Percentiles rank a stretch among this genome's conserved stretches.
Conservation (phyloP, 2,113 vertebrate genomes). For the Ardeotis arabs region DNA sequence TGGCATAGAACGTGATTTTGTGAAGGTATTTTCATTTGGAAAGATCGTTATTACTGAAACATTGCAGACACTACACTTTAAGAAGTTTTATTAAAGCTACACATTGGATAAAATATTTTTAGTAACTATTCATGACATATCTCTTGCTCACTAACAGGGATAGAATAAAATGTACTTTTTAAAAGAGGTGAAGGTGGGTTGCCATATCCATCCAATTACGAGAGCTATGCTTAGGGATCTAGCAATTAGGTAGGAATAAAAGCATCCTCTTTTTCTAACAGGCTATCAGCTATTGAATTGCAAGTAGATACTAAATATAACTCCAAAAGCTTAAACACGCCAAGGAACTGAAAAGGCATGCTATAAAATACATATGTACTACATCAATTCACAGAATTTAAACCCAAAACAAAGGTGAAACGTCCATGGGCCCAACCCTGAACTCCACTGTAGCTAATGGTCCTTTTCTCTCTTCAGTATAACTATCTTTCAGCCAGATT, state of each 20-base stretch:
- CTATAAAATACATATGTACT: neutral
- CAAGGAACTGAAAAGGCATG: neutral
- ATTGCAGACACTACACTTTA: neutral
- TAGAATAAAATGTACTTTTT: neutral
- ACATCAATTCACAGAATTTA: neutral
- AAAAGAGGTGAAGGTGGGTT: slow-evolving; percentile 1
- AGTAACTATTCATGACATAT: neutral
- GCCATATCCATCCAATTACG: neutral
- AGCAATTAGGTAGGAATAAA: slow-evolving; percentile 42
- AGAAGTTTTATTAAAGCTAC: slow-evolving; percentile 5
- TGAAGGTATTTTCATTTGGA: neutral
- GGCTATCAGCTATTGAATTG: slow-evolving; percentile 5
- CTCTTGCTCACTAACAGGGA: slow-evolving; percentile 1
- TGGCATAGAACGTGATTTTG: neutral
- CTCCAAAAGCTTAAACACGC: neutral
- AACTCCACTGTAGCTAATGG: neutral
- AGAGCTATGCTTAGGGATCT: neutral
- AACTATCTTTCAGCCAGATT: neutral
- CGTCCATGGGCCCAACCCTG: neutral
- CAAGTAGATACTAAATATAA: slow-evolving; percentile 11
- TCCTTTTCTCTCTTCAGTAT: neutral
- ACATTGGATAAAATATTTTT: neutral
- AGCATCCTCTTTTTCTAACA: neutral
- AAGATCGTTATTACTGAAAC: neutral
- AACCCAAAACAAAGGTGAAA: neutral